Evolutionary conservation across 2,113 vertebrate species (phyloP).

Genomic region (Carettochelys insculpta): DNA sequence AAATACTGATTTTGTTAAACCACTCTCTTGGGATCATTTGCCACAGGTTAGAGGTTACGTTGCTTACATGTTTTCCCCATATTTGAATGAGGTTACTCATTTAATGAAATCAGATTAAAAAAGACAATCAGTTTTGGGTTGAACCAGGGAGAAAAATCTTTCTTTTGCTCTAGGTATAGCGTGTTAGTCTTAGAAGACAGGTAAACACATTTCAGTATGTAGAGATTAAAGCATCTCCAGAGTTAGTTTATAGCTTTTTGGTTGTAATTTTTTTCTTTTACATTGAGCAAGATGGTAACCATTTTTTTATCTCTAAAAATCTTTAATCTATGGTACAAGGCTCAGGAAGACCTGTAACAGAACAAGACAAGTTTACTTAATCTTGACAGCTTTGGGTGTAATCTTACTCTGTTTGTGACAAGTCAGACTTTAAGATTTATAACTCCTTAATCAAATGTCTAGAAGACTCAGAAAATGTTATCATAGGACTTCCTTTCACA

Average conservation of each 20-base stretch:
- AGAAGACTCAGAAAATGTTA: conserved; percentile 87
- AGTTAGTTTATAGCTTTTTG: conserved; percentile 66
- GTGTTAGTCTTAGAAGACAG: conserved; percentile 3
- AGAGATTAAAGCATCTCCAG: conserved; percentile 64
- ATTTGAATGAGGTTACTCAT: conserved; percentile 48
- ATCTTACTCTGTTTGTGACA: conserved; percentile 87
- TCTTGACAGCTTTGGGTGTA: conserved; percentile 89
- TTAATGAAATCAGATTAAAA: conserved; percentile 62
- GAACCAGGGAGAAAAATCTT: not conserved
- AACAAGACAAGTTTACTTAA: conserved; percentile 90
- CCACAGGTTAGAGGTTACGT: conserved; percentile 17
- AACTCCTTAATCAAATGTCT: conserved; percentile 90
- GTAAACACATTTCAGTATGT: conserved; percentile 65
- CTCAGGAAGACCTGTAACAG: conserved; percentile 84
- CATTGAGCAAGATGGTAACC: conserved; percentile 78
- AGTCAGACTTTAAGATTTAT: conserved; percentile 88
- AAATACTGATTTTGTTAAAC: conserved; percentile 40
- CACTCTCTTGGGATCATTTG: conserved; percentile 34
- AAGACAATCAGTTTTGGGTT: conserved; percentile 1
- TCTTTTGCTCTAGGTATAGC: conserved; percentile 45
- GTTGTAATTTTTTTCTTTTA: conserved; percentile 64
- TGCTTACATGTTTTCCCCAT: not conserved
- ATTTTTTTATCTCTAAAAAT: conserved; percentile 77
- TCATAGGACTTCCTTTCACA: conserved; percentile 86
- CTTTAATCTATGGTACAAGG: conserved; percentile 86